Percentiles rank a stretch among this genome's conserved stretches.
Evolutionary conservation across 2,797 vertebrate species (phyloP).

Genomic region (Taenioides sp.): DNA sequence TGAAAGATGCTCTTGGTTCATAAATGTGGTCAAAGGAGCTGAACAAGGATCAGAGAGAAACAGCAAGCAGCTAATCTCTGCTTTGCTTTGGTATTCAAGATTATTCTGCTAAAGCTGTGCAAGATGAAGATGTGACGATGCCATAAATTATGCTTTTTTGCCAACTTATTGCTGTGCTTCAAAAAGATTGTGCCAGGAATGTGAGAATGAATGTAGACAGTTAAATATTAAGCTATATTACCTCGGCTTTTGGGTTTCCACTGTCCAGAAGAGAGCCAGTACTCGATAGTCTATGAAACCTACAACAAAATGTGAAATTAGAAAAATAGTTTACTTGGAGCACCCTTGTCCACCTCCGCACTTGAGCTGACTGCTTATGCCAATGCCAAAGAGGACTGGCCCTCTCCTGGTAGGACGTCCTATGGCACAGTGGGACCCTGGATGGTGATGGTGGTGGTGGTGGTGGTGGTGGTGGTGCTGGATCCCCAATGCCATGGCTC

Average conservation of each 20-base stretch:
- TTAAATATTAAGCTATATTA: not conserved
- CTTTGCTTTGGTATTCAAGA: not conserved
- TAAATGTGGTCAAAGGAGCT: not conserved
- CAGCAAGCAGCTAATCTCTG: not conserved
- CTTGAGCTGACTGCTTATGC: not conserved
- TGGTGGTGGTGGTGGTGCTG: conserved; percentile 73
- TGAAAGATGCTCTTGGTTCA: not conserved
- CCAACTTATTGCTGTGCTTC: conserved; percentile 34
- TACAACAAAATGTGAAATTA: conserved; percentile 1
- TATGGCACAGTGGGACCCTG: conserved; percentile 56
- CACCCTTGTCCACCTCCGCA: conserved; percentile 3
- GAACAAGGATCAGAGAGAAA: not conserved
- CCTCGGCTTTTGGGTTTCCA: conserved; percentile 57
- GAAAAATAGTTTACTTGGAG: not conserved
- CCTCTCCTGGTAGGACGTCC: conserved; percentile 58
- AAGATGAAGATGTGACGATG: conserved; percentile 25
- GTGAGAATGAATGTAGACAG: conserved; percentile 21
- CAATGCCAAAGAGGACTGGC: not conserved
- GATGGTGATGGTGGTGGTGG: conserved; percentile 68
- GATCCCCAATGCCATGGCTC: conserved; percentile 71
- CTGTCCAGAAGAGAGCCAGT: conserved; percentile 26
- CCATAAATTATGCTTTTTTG: conserved; percentile 35
- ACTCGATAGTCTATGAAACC: not conserved
- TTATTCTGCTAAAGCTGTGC: not conserved
- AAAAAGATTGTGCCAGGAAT: conserved; percentile 39